These are phyloP conservation scores for Lytechinus variegatus DNA, from an alignment of 35 echinoderm and acorn worm genomes.

Conservation along the genomic window DNA sequence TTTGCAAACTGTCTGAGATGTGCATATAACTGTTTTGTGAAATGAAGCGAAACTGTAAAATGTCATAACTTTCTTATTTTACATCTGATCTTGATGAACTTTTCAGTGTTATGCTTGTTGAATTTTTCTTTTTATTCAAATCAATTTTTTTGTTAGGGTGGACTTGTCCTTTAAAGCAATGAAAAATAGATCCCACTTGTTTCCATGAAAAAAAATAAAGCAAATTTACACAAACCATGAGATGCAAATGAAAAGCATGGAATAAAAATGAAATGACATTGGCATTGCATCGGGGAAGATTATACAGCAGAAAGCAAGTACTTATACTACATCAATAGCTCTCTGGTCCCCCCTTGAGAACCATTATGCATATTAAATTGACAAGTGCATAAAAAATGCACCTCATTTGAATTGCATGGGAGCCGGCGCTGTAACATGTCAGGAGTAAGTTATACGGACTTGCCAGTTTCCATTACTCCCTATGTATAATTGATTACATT, in stretches of 20 bases:
- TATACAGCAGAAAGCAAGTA: background rate
- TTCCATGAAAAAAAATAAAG: background rate
- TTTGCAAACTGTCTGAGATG: too few relatives aligned
- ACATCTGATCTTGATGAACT: too few relatives aligned
- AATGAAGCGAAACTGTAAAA: too few relatives aligned
- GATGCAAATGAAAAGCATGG: background rate
- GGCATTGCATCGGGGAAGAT: background rate
- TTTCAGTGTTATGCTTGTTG: too few relatives aligned
- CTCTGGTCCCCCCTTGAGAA: background rate
- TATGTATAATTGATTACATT: slow-evolving; percentile 4
- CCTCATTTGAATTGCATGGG: background rate
- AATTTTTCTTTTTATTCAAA: too few relatives aligned
- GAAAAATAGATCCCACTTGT: background rate
- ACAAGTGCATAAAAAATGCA: background rate
- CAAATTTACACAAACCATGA: background rate
- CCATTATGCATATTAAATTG: background rate
- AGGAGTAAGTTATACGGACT: background rate
- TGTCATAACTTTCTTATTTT: too few relatives aligned
- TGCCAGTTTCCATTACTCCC: background rate
- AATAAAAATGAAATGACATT: background rate
- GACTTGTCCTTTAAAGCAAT: background rate
- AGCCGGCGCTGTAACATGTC: background rate
- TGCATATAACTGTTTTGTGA: too few relatives aligned
- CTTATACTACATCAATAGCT: background rate
- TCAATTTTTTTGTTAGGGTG: too few relatives aligned